phyloP scores from a whole-genome alignment of 92 coral and sea anemone genomes.

The Chrysogorgia sp. region DNA sequence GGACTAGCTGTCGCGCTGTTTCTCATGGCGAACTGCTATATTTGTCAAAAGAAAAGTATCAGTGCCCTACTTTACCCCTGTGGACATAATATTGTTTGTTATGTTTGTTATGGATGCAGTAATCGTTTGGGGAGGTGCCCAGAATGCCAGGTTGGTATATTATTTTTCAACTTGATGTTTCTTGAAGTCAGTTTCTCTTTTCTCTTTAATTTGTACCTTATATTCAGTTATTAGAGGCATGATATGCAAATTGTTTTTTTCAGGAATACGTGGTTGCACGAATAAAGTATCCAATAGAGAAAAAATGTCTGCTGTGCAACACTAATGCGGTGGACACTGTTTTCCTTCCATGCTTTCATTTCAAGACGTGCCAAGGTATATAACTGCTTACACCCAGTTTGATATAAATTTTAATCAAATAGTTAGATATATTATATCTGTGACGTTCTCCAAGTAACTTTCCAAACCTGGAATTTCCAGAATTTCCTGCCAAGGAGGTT shows the following conservation, averaged over 20 bases:
- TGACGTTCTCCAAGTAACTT: no score
- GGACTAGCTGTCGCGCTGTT: no score
- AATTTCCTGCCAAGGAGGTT: no score
- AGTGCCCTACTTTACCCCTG: background rate
- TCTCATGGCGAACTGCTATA: no score
- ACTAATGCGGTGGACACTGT: background rate
- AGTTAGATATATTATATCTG: no score
- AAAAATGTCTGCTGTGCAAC: background rate
- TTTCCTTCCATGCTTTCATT: slow-evolving; percentile 7
- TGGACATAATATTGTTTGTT: background rate
- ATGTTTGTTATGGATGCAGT: background rate
- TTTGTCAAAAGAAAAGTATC: no score
- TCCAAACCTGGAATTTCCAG: no score
- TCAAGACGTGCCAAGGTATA: slow-evolving; percentile 7
- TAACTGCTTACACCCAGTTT: no score
- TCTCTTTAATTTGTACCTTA: background rate
- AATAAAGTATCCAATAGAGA: background rate
- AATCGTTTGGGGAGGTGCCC: background rate
- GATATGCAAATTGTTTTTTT: background rate
- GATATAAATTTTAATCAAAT: no score
- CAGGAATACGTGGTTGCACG: background rate
- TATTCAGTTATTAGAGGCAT: background rate
- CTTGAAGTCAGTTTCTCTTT: background rate
- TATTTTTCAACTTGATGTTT: background rate
- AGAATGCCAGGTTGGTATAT: background rate